phyloP scores from a whole-genome alignment of 2,797 vertebrate species.

The Bradypus variegatus region DNA sequence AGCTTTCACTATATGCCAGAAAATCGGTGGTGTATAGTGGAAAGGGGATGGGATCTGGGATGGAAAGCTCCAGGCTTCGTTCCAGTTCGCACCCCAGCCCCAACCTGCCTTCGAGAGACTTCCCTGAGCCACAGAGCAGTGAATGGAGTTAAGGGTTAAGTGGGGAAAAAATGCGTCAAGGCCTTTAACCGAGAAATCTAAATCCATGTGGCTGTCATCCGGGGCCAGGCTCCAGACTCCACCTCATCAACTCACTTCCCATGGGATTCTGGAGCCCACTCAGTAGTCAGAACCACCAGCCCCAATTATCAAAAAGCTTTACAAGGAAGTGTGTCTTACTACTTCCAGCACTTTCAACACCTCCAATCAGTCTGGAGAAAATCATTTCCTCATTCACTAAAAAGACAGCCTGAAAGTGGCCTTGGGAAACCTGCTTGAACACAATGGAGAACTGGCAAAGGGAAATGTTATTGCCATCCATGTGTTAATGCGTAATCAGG shows the following conservation, averaged over 20 bases:
- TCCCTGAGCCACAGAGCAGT: neutral
- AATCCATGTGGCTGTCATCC: neutral
- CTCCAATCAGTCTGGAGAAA: neutral
- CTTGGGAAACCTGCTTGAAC: neutral
- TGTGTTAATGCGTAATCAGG: neutral
- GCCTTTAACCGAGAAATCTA: neutral
- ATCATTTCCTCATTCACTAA: neutral
- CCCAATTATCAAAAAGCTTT: neutral
- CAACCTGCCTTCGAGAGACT: neutral
- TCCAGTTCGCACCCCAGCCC: neutral
- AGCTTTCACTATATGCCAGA: neutral
- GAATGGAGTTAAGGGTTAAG: too few relatives aligned
- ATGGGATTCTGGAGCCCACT: neutral
- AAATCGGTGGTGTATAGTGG: neutral
- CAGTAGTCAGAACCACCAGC: neutral
- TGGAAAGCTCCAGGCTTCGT: neutral
- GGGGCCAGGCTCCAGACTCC: accelerated
- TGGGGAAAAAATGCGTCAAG: neutral
- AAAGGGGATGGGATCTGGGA: accelerated
- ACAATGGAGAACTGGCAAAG: neutral
- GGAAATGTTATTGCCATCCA: neutral
- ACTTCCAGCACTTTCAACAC: neutral
- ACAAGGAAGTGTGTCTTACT: neutral
- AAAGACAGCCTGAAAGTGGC: neutral
- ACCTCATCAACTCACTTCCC: neutral